Evolutionary conservation across 2,113 vertebrate genomes (phyloP).

Genomic region (Petrocephalus zakoni): DNA sequence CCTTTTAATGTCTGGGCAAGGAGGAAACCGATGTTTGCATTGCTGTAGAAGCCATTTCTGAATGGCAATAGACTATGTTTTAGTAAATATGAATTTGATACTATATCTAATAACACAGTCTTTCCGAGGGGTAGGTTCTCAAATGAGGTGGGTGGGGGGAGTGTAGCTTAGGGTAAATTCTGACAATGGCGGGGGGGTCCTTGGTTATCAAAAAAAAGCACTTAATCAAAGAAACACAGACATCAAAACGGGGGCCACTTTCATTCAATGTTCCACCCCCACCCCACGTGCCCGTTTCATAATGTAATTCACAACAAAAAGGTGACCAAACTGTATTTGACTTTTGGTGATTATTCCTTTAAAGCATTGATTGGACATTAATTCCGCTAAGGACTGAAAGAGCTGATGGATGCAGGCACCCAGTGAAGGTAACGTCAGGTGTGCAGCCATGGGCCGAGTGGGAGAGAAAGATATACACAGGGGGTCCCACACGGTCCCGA

Average conservation of each 20-base stretch:
- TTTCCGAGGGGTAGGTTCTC: neutral
- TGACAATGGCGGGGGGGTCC: neutral
- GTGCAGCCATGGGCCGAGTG: neutral
- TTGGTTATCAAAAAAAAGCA: neutral
- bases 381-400: neutral
- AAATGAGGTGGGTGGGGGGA: neutral
- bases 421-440: neutral
- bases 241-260: neutral
- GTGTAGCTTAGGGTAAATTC: neutral
- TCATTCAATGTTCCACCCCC: neutral
- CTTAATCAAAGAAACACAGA: too few relatives aligned
- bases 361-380: neutral
- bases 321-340: neutral
- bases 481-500: neutral
- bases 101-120: neutral
- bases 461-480: constrained; percentile 1
- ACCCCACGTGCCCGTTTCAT: neutral
- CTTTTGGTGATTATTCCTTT: neutral
- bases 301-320: neutral
- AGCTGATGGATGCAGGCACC: neutral
- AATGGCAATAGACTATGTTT: neutral
- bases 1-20: neutral
- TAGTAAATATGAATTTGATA: neutral
- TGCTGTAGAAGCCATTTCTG: neutral
- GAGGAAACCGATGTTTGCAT: neutral